Conservation (phyloP, 2,888 invertebrate species). For the Eilema depressum region DNA sequence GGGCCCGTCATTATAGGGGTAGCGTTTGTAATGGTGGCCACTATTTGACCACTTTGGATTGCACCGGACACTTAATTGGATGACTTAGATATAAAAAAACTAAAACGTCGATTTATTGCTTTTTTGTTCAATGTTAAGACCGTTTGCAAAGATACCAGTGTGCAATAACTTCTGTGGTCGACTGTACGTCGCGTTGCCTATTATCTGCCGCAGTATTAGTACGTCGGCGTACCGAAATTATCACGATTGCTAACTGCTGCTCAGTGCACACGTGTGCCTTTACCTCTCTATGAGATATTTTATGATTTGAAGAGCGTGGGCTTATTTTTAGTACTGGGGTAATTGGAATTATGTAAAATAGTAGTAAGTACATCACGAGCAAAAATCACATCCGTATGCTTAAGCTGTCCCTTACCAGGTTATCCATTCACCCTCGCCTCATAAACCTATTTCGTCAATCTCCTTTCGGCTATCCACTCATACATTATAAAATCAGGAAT, state of each 20-base stretch:
- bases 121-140: too few relatives aligned
- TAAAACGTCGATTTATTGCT: too few relatives aligned
- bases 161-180: too few relatives aligned
- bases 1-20: too few relatives aligned
- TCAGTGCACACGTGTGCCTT: conserved; percentile 12
- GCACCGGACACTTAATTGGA: too few relatives aligned
- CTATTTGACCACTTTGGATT: too few relatives aligned
- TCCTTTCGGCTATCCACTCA: neutral
- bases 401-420: neutral
- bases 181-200: conserved; percentile 10
- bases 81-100: too few relatives aligned
- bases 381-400: too few relatives aligned
- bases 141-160: too few relatives aligned
- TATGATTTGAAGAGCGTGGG: neutral
- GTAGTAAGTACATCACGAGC: too few relatives aligned
- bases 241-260: conserved; percentile 32
- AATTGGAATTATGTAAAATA: neutral
- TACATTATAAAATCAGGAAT: neutral
- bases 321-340: neutral
- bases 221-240: conserved; percentile 38
- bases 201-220: conserved; percentile 14
- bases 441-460: neutral
- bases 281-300: neutral
- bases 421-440: too few relatives aligned
- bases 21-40: too few relatives aligned